Conservation (phyloP, 2,888 invertebrate species). For the Shargacucullia verbasci region DNA sequence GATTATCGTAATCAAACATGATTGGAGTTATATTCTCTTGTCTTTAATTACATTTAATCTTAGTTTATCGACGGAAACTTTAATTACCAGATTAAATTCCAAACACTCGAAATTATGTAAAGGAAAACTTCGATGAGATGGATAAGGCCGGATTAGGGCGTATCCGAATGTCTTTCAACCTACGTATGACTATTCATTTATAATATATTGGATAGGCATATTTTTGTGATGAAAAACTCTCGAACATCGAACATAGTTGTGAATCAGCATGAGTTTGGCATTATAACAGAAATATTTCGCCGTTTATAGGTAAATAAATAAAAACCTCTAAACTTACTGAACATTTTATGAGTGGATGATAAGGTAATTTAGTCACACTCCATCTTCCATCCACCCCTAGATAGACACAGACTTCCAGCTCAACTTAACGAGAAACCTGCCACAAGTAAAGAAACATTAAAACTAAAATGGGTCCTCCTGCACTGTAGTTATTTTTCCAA, state of each 20-base stretch:
- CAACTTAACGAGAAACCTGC: conserved; percentile 19
- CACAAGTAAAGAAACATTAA: conserved; percentile 37
- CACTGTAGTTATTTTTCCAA: conserved; percentile 48
- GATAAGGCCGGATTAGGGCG: conserved; percentile 3
- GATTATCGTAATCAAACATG: neutral
- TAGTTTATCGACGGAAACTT: conserved; percentile 10
- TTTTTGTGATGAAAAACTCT: no score
- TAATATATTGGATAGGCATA: no score
- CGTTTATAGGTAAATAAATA: no score
- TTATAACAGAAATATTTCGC: no score
- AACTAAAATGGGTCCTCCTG: conserved; percentile 35
- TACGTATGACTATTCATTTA: no score
- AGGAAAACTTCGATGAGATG: conserved; percentile 5
- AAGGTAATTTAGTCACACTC: neutral
- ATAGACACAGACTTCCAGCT: conserved; percentile 17
- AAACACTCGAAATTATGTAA: conserved; percentile 7
- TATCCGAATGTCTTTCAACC: no score
- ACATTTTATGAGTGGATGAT: neutral
- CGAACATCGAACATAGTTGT: no score
- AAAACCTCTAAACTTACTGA: no score
- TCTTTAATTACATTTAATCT: conserved; percentile 21
- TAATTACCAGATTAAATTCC: conserved; percentile 19
- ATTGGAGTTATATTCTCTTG: neutral
- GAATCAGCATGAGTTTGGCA: no score
- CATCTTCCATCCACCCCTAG: conserved; percentile 13